Percentiles rank a stretch among this genome's conserved stretches.
Conservation (phyloP, 2,797 vertebrate genomes). For the Sphenodon punctatus region DNA sequence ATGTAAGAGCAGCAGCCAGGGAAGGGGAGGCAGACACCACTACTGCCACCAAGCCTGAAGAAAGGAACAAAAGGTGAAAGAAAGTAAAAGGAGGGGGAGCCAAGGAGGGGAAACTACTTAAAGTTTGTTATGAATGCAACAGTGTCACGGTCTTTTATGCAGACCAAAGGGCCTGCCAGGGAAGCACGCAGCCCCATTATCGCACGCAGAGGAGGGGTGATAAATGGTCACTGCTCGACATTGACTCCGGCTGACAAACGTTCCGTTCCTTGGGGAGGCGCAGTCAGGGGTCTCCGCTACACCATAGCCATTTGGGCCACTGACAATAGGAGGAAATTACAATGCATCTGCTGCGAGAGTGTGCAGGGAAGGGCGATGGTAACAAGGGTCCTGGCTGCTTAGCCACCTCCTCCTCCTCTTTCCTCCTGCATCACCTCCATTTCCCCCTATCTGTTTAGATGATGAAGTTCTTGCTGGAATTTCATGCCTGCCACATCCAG, state of each 20-base stretch:
- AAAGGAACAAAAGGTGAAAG: slow-evolving; percentile 1
- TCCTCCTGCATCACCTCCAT: not conserved
- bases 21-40: not conserved
- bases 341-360: slow-evolving; percentile 26
- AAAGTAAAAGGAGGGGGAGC: not conserved
- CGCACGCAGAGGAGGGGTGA: not conserved
- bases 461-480: slow-evolving; percentile 34
- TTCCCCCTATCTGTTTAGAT: not conserved
- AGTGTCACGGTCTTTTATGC: not conserved
- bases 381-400: not conserved
- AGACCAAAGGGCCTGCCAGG: not conserved
- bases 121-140: not conserved
- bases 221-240: not conserved
- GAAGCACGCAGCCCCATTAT: not conserved
- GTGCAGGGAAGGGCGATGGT: not conserved
- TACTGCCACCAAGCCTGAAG: not conserved
- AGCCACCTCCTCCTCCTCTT: not conserved
- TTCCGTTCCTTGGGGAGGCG: not conserved
- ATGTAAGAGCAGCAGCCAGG: not conserved
- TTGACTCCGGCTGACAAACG: slow-evolving; percentile 9
- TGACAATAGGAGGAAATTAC: slow-evolving; percentile 39
- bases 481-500: slow-evolving; percentile 46
- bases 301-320: not conserved
- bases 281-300: rapidly evolving
- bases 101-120: not conserved